phyloP scores from a whole-genome alignment of 2,113 vertebrate genomes.

The Abramis brama region DNA sequence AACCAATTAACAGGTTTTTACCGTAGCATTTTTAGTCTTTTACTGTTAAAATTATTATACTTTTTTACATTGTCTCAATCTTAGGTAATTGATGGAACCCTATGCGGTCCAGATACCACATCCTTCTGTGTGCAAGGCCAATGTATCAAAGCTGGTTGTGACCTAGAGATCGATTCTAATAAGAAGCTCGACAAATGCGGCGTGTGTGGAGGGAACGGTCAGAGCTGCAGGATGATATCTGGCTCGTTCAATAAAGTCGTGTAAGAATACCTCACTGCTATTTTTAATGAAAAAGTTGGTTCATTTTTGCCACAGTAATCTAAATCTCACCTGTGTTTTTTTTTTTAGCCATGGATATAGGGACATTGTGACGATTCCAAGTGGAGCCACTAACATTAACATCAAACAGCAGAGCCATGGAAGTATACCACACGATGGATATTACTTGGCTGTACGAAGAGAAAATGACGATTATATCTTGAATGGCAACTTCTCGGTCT shows the following conservation, averaged over 20 bases:
- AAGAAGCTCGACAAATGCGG: conserved; percentile 94
- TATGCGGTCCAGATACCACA: conserved; percentile 92
- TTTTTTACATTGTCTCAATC: background rate
- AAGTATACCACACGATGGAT: conserved; percentile 86
- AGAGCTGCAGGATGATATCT: conserved; percentile 88
- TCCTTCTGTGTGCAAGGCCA: conserved; percentile 94
- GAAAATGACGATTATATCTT: conserved; percentile 86
- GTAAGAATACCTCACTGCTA: conserved; percentile 68
- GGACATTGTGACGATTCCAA: conserved; percentile 92
- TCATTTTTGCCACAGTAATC: background rate
- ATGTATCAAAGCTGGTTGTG: conserved; percentile 96
- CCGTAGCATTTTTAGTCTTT: too few relatives aligned
- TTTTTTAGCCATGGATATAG: conserved; percentile 88
- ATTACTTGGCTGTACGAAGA: conserved; percentile 88
- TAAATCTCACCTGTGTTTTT: conserved; percentile 18
- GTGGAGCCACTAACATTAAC: conserved; percentile 92
- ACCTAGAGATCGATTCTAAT: conserved; percentile 88
- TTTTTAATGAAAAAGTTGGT: background rate
- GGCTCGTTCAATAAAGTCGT: conserved; percentile 85
- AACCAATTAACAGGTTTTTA: too few relatives aligned
- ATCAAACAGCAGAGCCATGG: conserved; percentile 91
- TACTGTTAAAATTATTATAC: too few relatives aligned
- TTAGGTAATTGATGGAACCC: conserved; percentile 92
- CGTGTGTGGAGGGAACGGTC: conserved; percentile 87
- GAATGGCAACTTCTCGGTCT: conserved; percentile 91